Percentiles rank a stretch among this genome's conserved stretches.
Conservation (phyloP, 2,888 invertebrate species). For the Campopleginae sp. region DNA sequence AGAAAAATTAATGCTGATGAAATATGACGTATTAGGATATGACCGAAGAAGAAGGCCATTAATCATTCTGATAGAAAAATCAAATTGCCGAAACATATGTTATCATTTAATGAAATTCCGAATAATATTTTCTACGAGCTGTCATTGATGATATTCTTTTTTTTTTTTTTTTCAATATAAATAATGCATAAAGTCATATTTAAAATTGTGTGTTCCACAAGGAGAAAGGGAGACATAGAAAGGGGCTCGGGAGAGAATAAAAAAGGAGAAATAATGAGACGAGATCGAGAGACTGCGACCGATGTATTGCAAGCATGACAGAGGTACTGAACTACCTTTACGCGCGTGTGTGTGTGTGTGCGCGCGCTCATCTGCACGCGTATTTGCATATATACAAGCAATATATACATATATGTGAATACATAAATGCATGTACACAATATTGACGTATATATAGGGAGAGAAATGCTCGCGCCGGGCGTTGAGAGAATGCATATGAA, state of each 20-base stretch:
- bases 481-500: conserved; percentile 52
- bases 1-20: background rate
- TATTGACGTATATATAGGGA: conserved; percentile 20
- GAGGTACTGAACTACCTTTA: conserved; percentile 46
- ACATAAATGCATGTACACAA: background rate
- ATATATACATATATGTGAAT: background rate
- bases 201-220: conserved; percentile 22
- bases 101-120: conserved; percentile 16
- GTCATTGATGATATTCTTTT: conserved; percentile 2
- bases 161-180: background rate
- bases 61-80: conserved; percentile 3
- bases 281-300: conserved; percentile 46
- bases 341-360: background rate
- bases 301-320: conserved; percentile 55
- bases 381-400: background rate
- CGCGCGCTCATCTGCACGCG: background rate
- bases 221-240: conserved; percentile 5
- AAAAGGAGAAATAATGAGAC: conserved; percentile 50
- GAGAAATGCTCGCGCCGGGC: conserved; percentile 26
- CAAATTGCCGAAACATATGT: background rate
- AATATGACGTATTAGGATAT: background rate
- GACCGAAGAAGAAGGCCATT: background rate
- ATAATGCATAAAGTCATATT: conserved; percentile 38
- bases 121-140: conserved; percentile 19
- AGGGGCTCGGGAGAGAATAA: conserved; percentile 4